Conservation (phyloP, 2,888 invertebrate species). For the Pristionchus japonicus region DNA sequence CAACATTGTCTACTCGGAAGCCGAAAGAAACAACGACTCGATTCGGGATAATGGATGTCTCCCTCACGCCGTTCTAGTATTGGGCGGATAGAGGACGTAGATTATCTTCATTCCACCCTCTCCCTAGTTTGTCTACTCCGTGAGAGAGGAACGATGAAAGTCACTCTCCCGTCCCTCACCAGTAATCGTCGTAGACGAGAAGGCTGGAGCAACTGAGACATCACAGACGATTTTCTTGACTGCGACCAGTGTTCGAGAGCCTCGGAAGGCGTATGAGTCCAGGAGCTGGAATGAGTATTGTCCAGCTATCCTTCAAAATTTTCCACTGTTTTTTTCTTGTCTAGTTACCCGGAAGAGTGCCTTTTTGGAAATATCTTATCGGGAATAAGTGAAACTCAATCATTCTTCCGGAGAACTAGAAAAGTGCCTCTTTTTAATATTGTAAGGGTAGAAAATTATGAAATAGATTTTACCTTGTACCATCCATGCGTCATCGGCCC, state of each 20-base stretch:
- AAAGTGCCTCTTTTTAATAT: background rate
- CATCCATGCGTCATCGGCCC: constrained; percentile 44
- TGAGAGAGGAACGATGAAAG: no score
- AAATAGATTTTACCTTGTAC: background rate
- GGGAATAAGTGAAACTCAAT: no score
- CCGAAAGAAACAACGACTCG: background rate
- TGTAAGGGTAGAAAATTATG: background rate
- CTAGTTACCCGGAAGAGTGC: no score
- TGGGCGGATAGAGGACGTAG: no score
- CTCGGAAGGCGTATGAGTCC: constrained; percentile 17
- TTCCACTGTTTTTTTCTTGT: no score
- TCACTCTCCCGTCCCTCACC: no score
- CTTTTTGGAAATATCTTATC: no score
- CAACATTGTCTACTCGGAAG: background rate
- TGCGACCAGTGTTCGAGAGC: background rate
- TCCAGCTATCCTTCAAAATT: background rate
- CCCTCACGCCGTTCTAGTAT: no score
- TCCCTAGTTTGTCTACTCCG: no score
- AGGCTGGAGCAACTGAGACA: constrained; percentile 23
- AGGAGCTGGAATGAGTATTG: background rate
- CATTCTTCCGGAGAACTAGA: no score
- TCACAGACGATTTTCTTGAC: constrained; percentile 43
- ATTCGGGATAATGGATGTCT: background rate
- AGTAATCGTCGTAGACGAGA: constrained; percentile 45
- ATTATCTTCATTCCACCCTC: no score